Evolutionary conservation across 2,113 vertebrate genomes (phyloP).

Genomic region (Indicator indicator): DNA sequence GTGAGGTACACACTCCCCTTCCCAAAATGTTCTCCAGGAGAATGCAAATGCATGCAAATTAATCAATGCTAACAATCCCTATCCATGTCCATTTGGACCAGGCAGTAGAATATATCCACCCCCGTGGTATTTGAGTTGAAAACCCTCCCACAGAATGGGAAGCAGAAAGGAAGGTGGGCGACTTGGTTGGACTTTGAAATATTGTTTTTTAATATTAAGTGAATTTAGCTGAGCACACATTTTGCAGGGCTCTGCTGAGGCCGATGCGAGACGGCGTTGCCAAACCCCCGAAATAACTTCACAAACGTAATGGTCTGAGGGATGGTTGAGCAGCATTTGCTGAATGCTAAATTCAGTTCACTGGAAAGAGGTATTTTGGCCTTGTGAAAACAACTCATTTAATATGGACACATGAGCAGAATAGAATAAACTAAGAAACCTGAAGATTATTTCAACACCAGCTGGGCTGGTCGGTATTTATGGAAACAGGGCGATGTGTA

Average conservation of each 20-base stretch:
- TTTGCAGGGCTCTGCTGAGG: conserved; percentile 52
- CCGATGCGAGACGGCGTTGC: conserved; percentile 37
- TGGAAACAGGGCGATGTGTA: neutral
- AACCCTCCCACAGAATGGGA: conserved; percentile 59
- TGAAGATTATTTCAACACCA: neutral
- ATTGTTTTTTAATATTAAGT: conserved; percentile 38
- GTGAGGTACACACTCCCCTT: neutral
- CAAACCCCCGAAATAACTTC: conserved; percentile 65
- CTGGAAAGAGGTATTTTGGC: conserved; percentile 10
- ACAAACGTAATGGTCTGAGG: conserved; percentile 39
- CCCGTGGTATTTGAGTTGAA: conserved; percentile 74
- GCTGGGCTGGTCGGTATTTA: neutral
- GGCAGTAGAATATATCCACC: conserved; percentile 53
- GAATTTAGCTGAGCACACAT: conserved; percentile 70
- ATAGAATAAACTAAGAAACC: neutral
- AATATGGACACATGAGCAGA: neutral
- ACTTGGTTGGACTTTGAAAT: conserved; percentile 39
- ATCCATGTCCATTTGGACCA: conserved; percentile 34
- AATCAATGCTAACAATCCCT: conserved; percentile 8
- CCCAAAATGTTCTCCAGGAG: conserved; percentile 3
- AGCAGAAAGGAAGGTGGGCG: conserved; percentile 74
- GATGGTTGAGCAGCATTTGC: conserved; percentile 29
- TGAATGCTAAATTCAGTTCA: conserved; percentile 15
- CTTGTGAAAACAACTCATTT: conserved; percentile 14
- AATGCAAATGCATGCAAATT: conserved; percentile 55